Conservation (phyloP, 2,888 invertebrate genomes). For the Drosophila prolongata region DNA sequence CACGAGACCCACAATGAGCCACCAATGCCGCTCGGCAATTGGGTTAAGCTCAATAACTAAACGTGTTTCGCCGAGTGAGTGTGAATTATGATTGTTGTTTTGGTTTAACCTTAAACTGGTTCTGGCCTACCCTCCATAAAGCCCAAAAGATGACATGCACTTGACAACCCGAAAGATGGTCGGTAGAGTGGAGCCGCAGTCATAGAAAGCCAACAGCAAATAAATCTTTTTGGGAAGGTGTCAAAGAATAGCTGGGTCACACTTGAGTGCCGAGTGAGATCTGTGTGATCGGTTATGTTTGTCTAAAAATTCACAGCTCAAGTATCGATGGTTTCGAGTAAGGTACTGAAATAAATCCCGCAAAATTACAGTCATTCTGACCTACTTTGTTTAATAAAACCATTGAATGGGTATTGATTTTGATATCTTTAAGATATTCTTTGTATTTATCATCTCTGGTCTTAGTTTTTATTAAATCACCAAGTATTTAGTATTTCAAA, state of each 20-base stretch:
- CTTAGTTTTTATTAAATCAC: too few species aligned
- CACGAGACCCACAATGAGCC: constrained; percentile 13
- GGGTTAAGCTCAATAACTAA: constrained; percentile 73
- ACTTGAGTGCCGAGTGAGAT: neutral
- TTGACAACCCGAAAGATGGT: constrained; percentile 43
- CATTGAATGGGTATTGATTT: too few species aligned
- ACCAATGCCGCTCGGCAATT: constrained; percentile 50
- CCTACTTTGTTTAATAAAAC: neutral
- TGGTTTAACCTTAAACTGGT: constrained; percentile 63
- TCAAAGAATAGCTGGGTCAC: constrained; percentile 10
- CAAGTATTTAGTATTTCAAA: too few species aligned
- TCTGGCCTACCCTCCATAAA: constrained; percentile 22
- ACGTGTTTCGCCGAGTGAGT: constrained; percentile 59
- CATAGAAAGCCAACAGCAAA: constrained; percentile 32
- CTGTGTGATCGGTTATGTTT: constrained; percentile 4
- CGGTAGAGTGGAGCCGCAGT: neutral
- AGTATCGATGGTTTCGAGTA: neutral
- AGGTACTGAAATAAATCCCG: neutral
- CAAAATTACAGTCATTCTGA: neutral
- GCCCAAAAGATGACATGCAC: constrained; percentile 53
- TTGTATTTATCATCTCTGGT: too few species aligned
- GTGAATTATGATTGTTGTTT: constrained; percentile 59
- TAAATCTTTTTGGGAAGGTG: constrained; percentile 31
- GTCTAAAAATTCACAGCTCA: neutral
- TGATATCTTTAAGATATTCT: too few species aligned